Percentiles rank a stretch among this genome's conserved stretches.
Conservation (phyloP, 2,113 vertebrate species). For the Nibea albiflora region DNA sequence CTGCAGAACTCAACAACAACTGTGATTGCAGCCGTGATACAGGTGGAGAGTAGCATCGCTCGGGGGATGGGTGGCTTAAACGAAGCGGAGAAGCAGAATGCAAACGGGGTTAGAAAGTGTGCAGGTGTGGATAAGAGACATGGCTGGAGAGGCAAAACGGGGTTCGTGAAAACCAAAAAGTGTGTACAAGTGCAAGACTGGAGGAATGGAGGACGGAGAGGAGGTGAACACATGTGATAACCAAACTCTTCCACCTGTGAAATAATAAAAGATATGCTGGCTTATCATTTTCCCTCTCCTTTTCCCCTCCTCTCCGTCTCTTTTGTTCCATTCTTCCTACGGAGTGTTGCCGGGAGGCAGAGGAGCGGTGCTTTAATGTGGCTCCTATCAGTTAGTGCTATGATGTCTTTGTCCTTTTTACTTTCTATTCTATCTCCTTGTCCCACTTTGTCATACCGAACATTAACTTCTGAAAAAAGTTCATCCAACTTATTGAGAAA, state of each 20-base stretch:
- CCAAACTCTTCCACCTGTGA: slow-evolving; percentile 67
- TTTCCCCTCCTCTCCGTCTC: slow-evolving; percentile 47
- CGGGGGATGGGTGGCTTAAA: slow-evolving; percentile 15
- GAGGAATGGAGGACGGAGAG: slow-evolving; percentile 9
- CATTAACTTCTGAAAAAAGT: slow-evolving; percentile 66
- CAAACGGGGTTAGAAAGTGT: slow-evolving; percentile 20
- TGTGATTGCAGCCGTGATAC: slow-evolving; percentile 34
- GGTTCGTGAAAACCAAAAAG: slow-evolving; percentile 24
- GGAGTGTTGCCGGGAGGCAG: slow-evolving; percentile 63
- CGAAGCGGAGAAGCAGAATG: slow-evolving; percentile 10
- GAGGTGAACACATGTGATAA: slow-evolving; percentile 54
- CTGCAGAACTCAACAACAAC: slow-evolving; percentile 7
- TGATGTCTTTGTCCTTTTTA: slow-evolving; percentile 74
- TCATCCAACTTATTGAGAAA: slow-evolving; percentile 64
- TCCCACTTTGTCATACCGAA: slow-evolving; percentile 68
- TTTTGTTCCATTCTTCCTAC: slow-evolving; percentile 65
- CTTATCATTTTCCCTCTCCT: slow-evolving; percentile 63
- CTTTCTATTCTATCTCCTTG: slow-evolving; percentile 54
- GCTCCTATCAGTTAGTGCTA: slow-evolving; percentile 67
- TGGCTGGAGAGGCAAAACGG: slow-evolving; percentile 23
- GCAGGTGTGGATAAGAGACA: slow-evolving; percentile 31
- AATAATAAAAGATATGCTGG: slow-evolving; percentile 71
- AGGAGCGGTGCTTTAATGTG: slow-evolving; percentile 65
- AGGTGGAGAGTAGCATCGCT: slow-evolving; percentile 15
- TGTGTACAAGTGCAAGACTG: slow-evolving; percentile 2